Conservation (phyloP, 2,888 invertebrate genomes). For the Branchinecta sandiegonensis region DNA sequence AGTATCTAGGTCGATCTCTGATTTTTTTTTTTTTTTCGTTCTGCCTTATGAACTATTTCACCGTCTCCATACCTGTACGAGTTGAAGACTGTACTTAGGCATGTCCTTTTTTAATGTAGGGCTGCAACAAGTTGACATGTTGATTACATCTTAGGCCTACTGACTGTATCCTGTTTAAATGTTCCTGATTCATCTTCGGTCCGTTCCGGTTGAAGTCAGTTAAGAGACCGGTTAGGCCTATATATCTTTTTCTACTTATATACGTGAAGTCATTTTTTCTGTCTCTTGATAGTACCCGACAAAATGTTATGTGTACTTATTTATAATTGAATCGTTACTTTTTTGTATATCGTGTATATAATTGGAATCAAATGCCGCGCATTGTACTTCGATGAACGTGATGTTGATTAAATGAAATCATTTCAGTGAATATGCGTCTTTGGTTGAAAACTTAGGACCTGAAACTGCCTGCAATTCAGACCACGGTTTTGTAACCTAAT, state of each 20-base stretch:
- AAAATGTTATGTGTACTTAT: too few species aligned
- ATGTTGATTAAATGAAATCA: slow-evolving; percentile 14
- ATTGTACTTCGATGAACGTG: slow-evolving; percentile 15
- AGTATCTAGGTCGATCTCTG: neutral
- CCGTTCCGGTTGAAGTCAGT: slow-evolving; percentile 13
- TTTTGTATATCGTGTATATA: slow-evolving; percentile 16
- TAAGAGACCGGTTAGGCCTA: slow-evolving; percentile 8
- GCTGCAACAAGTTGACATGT: too few species aligned
- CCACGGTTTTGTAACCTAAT: too few species aligned
- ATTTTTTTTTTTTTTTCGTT: neutral
- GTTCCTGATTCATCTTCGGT: slow-evolving; percentile 2
- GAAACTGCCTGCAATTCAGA: too few species aligned
- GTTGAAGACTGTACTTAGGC: too few species aligned
- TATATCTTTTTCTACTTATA: neutral
- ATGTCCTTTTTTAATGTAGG: too few species aligned
- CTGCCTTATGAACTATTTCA: neutral
- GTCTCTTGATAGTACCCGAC: too few species aligned
- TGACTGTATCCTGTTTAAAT: neutral
- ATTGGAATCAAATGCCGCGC: slow-evolving; percentile 3
- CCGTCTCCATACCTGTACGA: too few species aligned
- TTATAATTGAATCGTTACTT: too few species aligned
- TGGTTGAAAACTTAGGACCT: too few species aligned
- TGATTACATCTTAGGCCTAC: too few species aligned
- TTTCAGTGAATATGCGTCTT: neutral
- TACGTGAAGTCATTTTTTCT: slow-evolving; percentile 9